Evolutionary conservation across 1,140 invertebrate genomes (phyloP), one percentile per base, ranked within the genome.

Genomic region (Drosophila kanapiae): DNA sequence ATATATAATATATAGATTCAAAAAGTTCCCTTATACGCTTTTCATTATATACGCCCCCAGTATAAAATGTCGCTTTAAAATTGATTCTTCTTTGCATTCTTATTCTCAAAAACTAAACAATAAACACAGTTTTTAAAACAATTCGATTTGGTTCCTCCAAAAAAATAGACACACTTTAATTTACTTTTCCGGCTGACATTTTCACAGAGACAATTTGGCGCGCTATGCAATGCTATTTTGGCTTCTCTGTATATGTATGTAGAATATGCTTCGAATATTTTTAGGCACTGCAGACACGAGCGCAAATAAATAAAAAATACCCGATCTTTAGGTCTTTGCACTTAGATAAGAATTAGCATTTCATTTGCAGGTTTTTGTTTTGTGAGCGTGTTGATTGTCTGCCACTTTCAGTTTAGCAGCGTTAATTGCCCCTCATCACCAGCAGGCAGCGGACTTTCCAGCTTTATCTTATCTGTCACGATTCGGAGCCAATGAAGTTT

Each of bases 321-420:
- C n/a, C 60, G 58, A 76, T 85, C 48, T 77, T 76, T 60, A 37
- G 60, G 54, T 71, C 81, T 83, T 75, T 75, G 62, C 61, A 80
- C 82, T 81, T 67, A 77, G 68, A 70, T 80, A 67, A 80, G 69
- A 75, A 80, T 83, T 85, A 81, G 82, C 65, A 77, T 77, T 77
- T 77, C 33, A 76, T 65, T 75, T 43, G 43, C 58, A 31, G 53
- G 53, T 13, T 48, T 51, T 18, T 68, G 49, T 33, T 23, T 23
- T 13, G 11, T 33, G 27, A 60, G 23, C 64, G 49, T 63, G 48
- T 59, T 67, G 47, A 43, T 54, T 40, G 23, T n/a, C 18, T 47
- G 53, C 11, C 33, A 54, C 33, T 54, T 54, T 54, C 33, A 23
- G 29, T 38, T 33, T 51, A 35, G 58, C 16, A 64, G 43, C 49